These are phyloP conservation scores for Camponotus pennsylvanicus DNA, from an alignment of 1,140 invertebrate genomes.

Conservation along the genomic window DNA sequence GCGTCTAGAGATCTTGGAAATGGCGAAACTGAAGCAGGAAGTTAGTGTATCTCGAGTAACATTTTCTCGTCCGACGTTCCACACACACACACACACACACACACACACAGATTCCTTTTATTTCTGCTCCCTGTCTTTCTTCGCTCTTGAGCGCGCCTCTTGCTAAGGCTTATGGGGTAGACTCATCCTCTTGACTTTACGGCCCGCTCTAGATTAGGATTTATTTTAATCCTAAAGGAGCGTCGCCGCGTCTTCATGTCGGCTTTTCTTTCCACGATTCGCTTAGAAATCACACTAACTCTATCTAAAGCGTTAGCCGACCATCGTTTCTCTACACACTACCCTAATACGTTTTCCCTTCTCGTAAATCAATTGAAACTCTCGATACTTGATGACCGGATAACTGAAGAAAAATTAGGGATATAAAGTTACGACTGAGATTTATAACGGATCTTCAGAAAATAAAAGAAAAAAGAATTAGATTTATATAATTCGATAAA, in stretches of 20 bases:
- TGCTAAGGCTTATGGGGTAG: constrained; percentile 15
- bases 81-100: constrained; percentile 2
- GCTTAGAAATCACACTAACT: constrained; percentile 34
- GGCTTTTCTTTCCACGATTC: constrained; percentile 17
- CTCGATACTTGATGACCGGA: constrained; percentile 59
- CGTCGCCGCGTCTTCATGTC: constrained; percentile 39
- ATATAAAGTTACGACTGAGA: constrained; percentile 2
- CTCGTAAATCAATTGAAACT: constrained; percentile 76
- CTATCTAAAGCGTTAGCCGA: constrained; percentile 29
- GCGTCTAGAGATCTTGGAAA: constrained; percentile 61
- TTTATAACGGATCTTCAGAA: not conserved
- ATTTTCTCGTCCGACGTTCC: constrained; percentile 53
- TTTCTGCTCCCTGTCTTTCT: constrained; percentile 45
- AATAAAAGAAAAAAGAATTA: not conserved
- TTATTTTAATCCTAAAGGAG: constrained; percentile 80
- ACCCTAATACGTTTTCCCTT: constrained; percentile 16
- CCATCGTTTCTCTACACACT: constrained; percentile 20
- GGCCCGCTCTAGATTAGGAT: constrained; percentile 77
- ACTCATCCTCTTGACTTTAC: constrained; percentile 75
- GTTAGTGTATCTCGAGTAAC: constrained; percentile 58
- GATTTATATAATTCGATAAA: not conserved
- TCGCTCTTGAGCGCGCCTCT: not conserved
- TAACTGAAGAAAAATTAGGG: constrained; percentile 68
- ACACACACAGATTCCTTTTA: constrained; percentile 61
- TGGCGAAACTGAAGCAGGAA: constrained; percentile 28